phyloP scores from a whole-genome alignment of 1,140 invertebrate genomes.

The Bombus picipes region DNA sequence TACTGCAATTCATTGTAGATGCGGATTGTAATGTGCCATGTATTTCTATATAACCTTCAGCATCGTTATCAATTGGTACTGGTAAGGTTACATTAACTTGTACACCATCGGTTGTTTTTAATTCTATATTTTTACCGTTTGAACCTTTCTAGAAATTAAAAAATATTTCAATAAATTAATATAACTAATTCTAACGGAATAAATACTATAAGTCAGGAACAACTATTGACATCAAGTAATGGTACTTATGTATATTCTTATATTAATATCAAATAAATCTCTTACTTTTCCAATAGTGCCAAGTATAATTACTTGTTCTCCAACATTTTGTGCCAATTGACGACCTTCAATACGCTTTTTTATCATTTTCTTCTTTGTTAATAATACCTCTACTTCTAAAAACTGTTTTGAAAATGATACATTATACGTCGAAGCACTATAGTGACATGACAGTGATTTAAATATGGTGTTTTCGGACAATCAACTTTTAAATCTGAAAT shows the following conservation, averaged over 20 bases:
- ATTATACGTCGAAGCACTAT: no score
- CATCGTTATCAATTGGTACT: constrained; percentile 66
- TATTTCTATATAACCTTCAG: constrained; percentile 75
- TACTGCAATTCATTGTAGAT: constrained; percentile 69
- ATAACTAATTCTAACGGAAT: neutral
- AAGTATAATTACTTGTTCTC: constrained; percentile 69
- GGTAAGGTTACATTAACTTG: constrained; percentile 72
- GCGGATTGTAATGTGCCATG: constrained; percentile 73
- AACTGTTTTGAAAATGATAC: neutral
- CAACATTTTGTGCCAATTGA: constrained; percentile 60
- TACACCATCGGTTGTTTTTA: constrained; percentile 73
- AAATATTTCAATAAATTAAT: neutral
- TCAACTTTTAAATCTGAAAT: neutral
- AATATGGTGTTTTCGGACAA: neutral
- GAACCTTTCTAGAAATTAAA: constrained; percentile 67
- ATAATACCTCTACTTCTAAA: neutral
- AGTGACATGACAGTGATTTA: neutral
- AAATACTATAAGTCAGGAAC: neutral
- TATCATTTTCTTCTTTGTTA: constrained; percentile 1
- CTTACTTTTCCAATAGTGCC: constrained; percentile 70
- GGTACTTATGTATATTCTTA: neutral
- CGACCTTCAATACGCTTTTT: constrained; percentile 63
- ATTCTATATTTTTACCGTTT: constrained; percentile 71
- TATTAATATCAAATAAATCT: constrained; percentile 15
- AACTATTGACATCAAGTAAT: neutral